These are phyloP conservation scores for Gyps fulvus DNA, from an alignment of 2,113 vertebrate species.

Conservation along the genomic window DNA sequence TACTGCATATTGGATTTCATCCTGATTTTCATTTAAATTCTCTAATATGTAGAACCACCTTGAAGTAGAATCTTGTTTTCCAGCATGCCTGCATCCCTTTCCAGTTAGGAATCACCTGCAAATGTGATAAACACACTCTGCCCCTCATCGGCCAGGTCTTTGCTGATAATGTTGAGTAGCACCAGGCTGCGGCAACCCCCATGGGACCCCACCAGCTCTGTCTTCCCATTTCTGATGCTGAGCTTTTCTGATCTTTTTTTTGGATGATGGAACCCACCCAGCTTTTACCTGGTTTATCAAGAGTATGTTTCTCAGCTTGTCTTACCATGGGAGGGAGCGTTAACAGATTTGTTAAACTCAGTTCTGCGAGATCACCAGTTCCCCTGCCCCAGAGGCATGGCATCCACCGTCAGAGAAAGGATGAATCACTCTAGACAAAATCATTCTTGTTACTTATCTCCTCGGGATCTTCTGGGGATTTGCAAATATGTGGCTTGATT, in stretches of 20 bases:
- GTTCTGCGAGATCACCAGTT: accelerated
- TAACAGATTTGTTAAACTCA: not conserved
- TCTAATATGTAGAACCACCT: not conserved
- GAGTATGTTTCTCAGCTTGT: not conserved
- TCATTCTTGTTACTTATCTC: too few relatives aligned
- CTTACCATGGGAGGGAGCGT: not conserved
- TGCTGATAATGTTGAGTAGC: not conserved
- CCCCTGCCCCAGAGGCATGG: accelerated
- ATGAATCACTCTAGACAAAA: not conserved
- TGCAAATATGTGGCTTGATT: not conserved
- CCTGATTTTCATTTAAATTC: not conserved
- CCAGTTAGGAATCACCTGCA: not conserved
- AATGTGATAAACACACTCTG: not conserved
- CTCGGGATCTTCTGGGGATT: not conserved
- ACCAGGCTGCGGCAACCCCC: accelerated
- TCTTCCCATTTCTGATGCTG: not conserved
- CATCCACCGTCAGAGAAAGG: accelerated
- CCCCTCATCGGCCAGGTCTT: not conserved
- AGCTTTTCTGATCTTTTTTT: not conserved
- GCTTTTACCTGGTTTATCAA: not conserved
- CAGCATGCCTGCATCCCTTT: not conserved
- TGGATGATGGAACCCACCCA: not conserved
- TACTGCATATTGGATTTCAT: not conserved
- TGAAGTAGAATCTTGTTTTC: not conserved
- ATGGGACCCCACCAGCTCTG: accelerated